These are phyloP conservation scores for Nanorana parkeri DNA, from an alignment of 2,113 vertebrate species.

Conservation along the genomic window DNA sequence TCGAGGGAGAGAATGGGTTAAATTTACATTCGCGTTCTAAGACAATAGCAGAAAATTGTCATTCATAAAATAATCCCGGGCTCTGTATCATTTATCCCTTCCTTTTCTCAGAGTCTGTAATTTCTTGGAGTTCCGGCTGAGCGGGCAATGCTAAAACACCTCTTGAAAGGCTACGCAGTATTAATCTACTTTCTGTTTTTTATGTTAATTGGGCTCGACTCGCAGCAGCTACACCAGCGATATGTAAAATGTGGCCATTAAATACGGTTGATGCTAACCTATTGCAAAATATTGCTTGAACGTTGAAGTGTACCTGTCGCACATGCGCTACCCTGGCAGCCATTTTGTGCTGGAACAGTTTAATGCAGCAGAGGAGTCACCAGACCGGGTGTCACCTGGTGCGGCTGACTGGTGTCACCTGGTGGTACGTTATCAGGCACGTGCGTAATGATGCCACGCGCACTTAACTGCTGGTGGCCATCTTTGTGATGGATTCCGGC, in stretches of 20 bases:
- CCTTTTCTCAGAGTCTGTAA: background rate
- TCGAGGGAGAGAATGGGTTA: background rate
- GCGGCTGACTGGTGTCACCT: too few relatives aligned
- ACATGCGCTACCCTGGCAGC: too few relatives aligned
- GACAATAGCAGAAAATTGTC: background rate
- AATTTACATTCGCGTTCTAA: background rate
- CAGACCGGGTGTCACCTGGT: too few relatives aligned
- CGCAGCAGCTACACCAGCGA: background rate
- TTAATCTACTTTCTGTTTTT: background rate
- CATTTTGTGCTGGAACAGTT: too few relatives aligned
- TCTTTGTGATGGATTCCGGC: too few relatives aligned
- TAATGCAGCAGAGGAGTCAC: too few relatives aligned
- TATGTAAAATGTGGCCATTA: background rate
- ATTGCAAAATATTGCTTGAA: background rate
- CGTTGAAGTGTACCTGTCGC: too few relatives aligned
- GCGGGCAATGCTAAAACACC: too few relatives aligned
- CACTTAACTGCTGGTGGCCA: too few relatives aligned
- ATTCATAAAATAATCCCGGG: background rate
- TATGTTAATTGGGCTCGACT: background rate
- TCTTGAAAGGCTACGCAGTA: background rate
- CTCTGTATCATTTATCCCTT: background rate
- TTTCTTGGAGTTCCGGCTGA: background rate
- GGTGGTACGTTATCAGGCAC: too few relatives aligned
- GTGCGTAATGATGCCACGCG: too few relatives aligned
- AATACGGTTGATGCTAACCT: background rate